Percentiles rank a stretch among this genome's conserved stretches.
These are phyloP conservation scores for Platichthys stellatus DNA, from an alignment of 2,113 vertebrate genomes.

Conservation along the genomic window DNA sequence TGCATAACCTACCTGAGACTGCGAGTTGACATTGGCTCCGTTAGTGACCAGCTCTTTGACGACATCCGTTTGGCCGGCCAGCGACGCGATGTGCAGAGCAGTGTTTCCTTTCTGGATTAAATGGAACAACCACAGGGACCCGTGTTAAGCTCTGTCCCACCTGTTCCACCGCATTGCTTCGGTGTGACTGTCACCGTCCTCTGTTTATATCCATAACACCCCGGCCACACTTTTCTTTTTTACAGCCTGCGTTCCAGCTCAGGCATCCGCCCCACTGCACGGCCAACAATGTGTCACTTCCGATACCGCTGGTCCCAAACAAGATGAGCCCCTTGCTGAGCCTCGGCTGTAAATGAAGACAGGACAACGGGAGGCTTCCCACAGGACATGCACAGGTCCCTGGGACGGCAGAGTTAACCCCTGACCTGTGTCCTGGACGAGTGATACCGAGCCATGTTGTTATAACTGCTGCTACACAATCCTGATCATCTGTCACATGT, in stretches of 20 bases:
- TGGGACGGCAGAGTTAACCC: slow-evolving; percentile 38
- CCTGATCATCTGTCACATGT: slow-evolving; percentile 23
- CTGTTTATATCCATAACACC: slow-evolving; percentile 39
- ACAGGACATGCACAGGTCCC: slow-evolving; percentile 38
- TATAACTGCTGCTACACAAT: slow-evolving; percentile 31
- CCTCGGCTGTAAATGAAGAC: slow-evolving; percentile 55
- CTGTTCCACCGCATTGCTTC: slow-evolving; percentile 40
- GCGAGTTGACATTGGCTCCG: slow-evolving; percentile 95
- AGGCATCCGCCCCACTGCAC: slow-evolving; percentile 39
- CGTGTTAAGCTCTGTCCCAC: slow-evolving; percentile 70
- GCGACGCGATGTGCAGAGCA: slow-evolving; percentile 95
- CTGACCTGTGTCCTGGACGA: not conserved
- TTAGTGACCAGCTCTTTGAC: slow-evolving; percentile 94
- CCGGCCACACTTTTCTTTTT: not conserved
- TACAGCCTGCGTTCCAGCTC: slow-evolving; percentile 10
- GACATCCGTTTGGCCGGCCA: slow-evolving; percentile 95
- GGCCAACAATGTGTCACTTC: slow-evolving; percentile 78
- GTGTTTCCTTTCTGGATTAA: slow-evolving; percentile 98
- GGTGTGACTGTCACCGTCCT: slow-evolving; percentile 14
- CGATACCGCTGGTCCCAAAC: slow-evolving; percentile 38
- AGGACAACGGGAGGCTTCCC: slow-evolving; percentile 36
- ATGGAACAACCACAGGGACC: slow-evolving; percentile 69
- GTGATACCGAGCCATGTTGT: slow-evolving; percentile 25
- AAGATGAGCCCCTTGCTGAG: slow-evolving; percentile 22
- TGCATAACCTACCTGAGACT: slow-evolving; percentile 90